Evolutionary conservation across 2,797 vertebrate genomes (phyloP).

Genomic region (Scyliorhinus canicula): DNA sequence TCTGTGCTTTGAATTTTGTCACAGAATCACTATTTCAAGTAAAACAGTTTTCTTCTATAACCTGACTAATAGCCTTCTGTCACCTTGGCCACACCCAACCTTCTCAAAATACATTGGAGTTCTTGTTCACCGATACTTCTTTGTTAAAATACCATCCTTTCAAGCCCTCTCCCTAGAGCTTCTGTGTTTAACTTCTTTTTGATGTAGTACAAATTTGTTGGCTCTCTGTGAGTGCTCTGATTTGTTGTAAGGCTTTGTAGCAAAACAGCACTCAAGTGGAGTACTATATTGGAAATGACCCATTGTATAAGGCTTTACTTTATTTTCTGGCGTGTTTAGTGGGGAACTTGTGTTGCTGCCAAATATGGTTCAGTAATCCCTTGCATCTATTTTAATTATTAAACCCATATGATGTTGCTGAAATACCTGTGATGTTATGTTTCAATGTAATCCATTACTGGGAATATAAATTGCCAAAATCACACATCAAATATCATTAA

Average conservation of each 20-base stretch:
- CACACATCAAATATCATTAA: not conserved
- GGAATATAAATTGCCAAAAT: not conserved
- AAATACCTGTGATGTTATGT: not conserved
- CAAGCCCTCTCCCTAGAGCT: not conserved
- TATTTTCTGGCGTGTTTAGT: not conserved
- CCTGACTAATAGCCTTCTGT: not conserved
- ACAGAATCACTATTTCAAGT: not conserved
- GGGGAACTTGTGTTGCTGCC: not conserved
- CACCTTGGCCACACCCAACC: not conserved
- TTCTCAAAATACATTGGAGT: not conserved
- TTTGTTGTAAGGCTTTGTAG: not conserved
- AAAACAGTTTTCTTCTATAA: not conserved
- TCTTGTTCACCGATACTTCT: not conserved
- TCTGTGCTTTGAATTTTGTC: not conserved
- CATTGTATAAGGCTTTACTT: not conserved
- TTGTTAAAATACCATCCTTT: not conserved
- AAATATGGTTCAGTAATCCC: not conserved
- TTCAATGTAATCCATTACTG: not conserved
- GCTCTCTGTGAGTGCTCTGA: not conserved
- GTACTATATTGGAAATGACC: not conserved
- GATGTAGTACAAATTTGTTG: not conserved
- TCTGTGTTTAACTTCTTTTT: not conserved
- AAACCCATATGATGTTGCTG: conserved; percentile 12
- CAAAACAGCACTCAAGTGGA: not conserved
- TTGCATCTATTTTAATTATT: not conserved